Percentiles rank a stretch among this genome's conserved stretches.
phyloP scores from a whole-genome alignment of 2,888 invertebrate genomes.

The Elgonia sp. region DNA sequence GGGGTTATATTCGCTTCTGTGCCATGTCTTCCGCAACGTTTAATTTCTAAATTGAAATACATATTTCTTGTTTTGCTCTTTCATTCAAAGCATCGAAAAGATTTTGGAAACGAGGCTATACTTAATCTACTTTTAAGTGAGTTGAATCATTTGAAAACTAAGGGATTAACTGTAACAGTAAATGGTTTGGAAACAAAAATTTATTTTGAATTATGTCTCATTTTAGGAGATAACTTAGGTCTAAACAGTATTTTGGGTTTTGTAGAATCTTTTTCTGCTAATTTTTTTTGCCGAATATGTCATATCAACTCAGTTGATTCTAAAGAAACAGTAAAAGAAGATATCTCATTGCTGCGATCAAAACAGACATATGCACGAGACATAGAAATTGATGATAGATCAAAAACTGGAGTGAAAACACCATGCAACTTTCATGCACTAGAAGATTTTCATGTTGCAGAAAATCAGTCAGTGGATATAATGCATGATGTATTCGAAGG shows the following conservation, averaged over 20 bases:
- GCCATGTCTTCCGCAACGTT: conserved; percentile 30
- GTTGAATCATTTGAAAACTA: neutral
- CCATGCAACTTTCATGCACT: conserved; percentile 58
- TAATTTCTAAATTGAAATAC: conserved; percentile 10
- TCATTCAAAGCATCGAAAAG: conserved; percentile 31
- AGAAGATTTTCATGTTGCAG: conserved; percentile 51
- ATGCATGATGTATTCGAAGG: conserved; percentile 58
- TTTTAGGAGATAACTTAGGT: conserved; percentile 43
- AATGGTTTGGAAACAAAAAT: conserved; percentile 1
- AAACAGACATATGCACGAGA: conserved; percentile 41
- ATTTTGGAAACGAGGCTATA: conserved; percentile 32
- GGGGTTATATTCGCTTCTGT: conserved; percentile 25
- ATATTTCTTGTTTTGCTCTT: conserved; percentile 43
- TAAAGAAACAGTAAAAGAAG: conserved; percentile 46
- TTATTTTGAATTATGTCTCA: conserved; percentile 24
- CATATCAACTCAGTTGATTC: neutral
- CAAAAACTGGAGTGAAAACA: conserved; percentile 49
- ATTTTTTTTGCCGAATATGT: conserved; percentile 37
- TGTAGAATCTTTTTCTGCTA: conserved; percentile 38
- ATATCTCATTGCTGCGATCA: conserved; percentile 49
- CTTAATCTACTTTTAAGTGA: conserved; percentile 5
- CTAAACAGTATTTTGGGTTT: conserved; percentile 42
- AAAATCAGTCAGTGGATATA: conserved; percentile 41
- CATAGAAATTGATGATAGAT: neutral
- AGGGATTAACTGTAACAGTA: conserved; percentile 8